These are phyloP conservation scores for Rhyacichthys aspro DNA, from an alignment of 2,797 vertebrate species.

Conservation along the genomic window DNA sequence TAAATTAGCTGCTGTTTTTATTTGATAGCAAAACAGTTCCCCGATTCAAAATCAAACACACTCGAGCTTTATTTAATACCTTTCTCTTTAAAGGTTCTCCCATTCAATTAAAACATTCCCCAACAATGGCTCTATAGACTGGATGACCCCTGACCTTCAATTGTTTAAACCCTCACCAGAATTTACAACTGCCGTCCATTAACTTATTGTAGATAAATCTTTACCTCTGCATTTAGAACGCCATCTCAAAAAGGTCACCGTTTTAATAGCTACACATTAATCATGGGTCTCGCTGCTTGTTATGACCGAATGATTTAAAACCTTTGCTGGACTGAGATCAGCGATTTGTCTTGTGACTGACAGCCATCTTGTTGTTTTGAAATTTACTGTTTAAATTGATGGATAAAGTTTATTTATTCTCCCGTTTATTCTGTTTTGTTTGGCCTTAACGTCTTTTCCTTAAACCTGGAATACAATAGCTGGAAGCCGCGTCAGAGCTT, in stretches of 20 bases:
- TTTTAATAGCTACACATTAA: constrained; percentile 5
- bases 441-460: constrained; percentile 40
- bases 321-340: neutral
- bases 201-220: constrained; percentile 17
- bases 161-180: constrained; percentile 7
- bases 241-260: constrained; percentile 24
- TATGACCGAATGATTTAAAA: neutral
- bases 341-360: constrained; percentile 2
- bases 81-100: too few relatives aligned
- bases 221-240: constrained; percentile 7
- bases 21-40: too few relatives aligned
- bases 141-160: constrained; percentile 7
- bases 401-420: constrained; percentile 50
- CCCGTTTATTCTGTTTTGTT: constrained; percentile 65
- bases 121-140: constrained; percentile 2
- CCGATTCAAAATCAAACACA: neutral
- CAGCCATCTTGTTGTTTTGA: constrained; percentile 1
- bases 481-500: constrained; percentile 69
- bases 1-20: too few relatives aligned
- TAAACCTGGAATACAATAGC: constrained; percentile 69
- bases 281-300: neutral
- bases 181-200: constrained; percentile 12
- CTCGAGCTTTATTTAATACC: neutral
- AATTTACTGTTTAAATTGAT: constrained; percentile 1
- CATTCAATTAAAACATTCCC: neutral